Evolutionary conservation across 1,140 invertebrate species (phyloP), one percentile per base, ranked within the genome.

Genomic region (Aphelenchoides avenae): DNA sequence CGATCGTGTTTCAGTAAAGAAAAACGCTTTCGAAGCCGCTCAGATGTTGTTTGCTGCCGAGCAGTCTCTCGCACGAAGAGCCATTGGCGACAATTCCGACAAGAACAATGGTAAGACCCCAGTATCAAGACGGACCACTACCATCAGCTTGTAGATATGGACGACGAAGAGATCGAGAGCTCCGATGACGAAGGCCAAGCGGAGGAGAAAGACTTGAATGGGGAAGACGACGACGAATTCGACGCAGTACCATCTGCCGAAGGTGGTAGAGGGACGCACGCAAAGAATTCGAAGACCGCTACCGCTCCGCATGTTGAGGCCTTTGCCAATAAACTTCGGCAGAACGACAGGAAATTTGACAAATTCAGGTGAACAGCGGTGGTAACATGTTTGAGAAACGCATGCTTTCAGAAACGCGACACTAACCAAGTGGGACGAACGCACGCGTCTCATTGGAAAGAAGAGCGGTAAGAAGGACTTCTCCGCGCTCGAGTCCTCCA

Each of bases 381-480:
- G 15, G 30, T n/a, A 29, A 49, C 13, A 53, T 31, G 15, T 11
- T 18, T 3, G 9, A 27, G 4, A 56, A 53, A 11, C 20, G 40
- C 46, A 29, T 20, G 20, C 40, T 30, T 18, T 26, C 18, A 15
- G 30, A 47, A 57, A 61, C 5, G 22, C 44, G 3, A 62, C 55
- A 13, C 43, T 65, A 11, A 42, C 34, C 22, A 65, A 65, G 20
- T 65, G 63, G 63, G 53, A 66, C 43, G 62, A 66, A 15, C 42
- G 63, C 24, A 65, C 63, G 9, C 20, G 46, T 7, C 37, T 65
- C 11, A 41, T 44, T 3, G 52, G 41, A 9, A 69, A 68, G 41
- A 48, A 57, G 20, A 30, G 44, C 13, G 61, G 42, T 29, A 64
- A 66, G 29, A 56, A 39, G 13, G 30, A 67, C 26, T 66, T 65